Evolutionary conservation across 2,113 vertebrate genomes (phyloP).

Genomic region (Hemiprocne comata): DNA sequence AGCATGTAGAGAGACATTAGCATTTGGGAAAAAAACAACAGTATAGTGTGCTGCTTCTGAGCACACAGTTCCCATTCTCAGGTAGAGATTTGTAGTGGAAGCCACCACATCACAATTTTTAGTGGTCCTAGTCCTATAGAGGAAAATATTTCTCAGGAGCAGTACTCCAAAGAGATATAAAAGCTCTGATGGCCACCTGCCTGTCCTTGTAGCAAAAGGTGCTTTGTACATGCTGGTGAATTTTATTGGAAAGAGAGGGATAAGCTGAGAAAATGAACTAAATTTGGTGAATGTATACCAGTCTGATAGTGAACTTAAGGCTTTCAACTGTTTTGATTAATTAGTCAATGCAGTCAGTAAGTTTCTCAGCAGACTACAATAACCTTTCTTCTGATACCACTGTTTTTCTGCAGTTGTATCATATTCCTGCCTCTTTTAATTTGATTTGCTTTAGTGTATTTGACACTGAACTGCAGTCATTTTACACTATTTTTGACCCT

Average conservation of each 20-base stretch:
- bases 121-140: neutral
- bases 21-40: neutral
- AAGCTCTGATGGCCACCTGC: neutral
- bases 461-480: neutral
- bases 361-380: neutral
- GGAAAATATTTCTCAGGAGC: neutral
- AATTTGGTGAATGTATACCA: neutral
- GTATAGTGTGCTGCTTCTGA: neutral
- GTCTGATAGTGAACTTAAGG: neutral
- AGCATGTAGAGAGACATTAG: neutral
- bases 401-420: neutral
- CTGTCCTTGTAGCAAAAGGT: neutral
- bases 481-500: neutral
- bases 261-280: neutral
- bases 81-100: neutral
- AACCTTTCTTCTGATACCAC: neutral
- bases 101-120: neutral
- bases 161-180: neutral
- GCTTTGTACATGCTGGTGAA: neutral
- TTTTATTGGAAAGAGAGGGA: neutral
- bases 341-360: neutral
- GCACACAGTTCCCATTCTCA: neutral
- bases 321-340: neutral
- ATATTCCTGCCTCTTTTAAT: neutral
- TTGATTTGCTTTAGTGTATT: neutral